Evolutionary conservation across 2,797 vertebrate genomes (phyloP).

Genomic region (Lithobates sylvaticus): DNA sequence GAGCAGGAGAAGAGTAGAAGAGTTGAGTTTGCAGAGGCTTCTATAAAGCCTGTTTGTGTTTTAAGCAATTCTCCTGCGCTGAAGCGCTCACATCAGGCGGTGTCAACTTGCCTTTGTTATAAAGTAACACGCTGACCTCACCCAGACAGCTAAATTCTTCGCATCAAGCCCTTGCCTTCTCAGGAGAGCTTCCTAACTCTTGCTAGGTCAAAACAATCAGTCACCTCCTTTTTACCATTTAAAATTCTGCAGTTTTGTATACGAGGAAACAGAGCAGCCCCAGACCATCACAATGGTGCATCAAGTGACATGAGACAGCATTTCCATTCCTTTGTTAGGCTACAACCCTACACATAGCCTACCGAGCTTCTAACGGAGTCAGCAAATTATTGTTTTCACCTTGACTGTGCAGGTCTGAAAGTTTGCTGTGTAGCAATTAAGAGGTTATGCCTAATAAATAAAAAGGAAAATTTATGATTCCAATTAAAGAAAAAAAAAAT

Average conservation of each 20-base stretch:
- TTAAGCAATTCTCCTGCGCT: not conserved
- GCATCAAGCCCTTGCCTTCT: not conserved
- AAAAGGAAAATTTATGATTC: slow-evolving; percentile 10
- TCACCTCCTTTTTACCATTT: not conserved
- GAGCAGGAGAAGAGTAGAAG: too few relatives aligned
- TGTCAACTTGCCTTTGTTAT: slow-evolving; percentile 21
- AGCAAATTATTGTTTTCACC: not conserved
- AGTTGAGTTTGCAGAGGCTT: too few relatives aligned
- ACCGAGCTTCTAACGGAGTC: not conserved
- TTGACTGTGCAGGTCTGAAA: not conserved
- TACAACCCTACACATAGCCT: not conserved
- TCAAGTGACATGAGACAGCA: not conserved
- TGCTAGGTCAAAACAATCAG: not conserved
- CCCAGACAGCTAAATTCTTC: slow-evolving; percentile 11
- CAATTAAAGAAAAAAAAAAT: slow-evolving; percentile 14
- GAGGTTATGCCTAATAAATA: slow-evolving; percentile 27
- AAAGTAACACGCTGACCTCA: slow-evolving; percentile 3
- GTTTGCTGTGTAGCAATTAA: not conserved
- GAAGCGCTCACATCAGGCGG: not conserved
- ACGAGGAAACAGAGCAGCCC: not conserved
- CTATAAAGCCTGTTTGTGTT: not conserved
- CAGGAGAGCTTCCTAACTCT: slow-evolving; percentile 1
- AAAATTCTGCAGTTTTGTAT: not conserved
- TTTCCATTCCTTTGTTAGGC: not conserved
- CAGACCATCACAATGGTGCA: not conserved